Percentiles rank a stretch among this genome's conserved stretches.
Conservation (phyloP, 2,888 invertebrate species). For the Adineta ricciae region DNA sequence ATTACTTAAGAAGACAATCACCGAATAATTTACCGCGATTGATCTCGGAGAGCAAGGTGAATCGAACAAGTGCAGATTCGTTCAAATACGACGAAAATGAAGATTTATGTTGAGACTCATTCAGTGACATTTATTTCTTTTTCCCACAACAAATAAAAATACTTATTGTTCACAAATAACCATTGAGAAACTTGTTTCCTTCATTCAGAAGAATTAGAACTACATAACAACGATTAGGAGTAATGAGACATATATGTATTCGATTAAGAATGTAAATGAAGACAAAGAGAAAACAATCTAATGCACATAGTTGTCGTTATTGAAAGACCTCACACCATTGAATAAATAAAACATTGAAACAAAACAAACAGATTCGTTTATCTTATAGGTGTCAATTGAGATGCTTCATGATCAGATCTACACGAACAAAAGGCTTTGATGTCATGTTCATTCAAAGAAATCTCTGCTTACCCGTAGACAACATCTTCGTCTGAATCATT, state of each 20-base stretch:
- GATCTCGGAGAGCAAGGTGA: neutral
- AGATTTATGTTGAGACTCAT: too few species aligned
- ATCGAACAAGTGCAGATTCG: neutral
- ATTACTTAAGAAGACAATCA: neutral
- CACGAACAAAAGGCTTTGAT: neutral
- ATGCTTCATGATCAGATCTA: slow-evolving; percentile 14
- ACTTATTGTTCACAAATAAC: too few species aligned
- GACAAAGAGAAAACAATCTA: neutral
- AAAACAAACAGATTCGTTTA: neutral
- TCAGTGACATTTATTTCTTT: too few species aligned
- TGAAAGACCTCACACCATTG: neutral
- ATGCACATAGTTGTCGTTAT: neutral
- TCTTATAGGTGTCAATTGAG: neutral
- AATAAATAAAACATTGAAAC: neutral
- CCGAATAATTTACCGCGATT: neutral
- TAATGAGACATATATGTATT: neutral
- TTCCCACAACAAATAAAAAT: too few species aligned
- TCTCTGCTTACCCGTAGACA: slow-evolving; percentile 71
- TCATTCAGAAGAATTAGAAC: neutral
- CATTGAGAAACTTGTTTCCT: too few species aligned
- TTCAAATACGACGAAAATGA: too few species aligned
- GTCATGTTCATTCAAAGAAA: too few species aligned
- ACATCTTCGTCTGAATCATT: slow-evolving; percentile 88
- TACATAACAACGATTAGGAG: too few species aligned
- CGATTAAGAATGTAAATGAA: neutral